Base-by-base conservation (phyloP, 2,797 vertebrate genomes). In the Fratercula arctica region DNA sequence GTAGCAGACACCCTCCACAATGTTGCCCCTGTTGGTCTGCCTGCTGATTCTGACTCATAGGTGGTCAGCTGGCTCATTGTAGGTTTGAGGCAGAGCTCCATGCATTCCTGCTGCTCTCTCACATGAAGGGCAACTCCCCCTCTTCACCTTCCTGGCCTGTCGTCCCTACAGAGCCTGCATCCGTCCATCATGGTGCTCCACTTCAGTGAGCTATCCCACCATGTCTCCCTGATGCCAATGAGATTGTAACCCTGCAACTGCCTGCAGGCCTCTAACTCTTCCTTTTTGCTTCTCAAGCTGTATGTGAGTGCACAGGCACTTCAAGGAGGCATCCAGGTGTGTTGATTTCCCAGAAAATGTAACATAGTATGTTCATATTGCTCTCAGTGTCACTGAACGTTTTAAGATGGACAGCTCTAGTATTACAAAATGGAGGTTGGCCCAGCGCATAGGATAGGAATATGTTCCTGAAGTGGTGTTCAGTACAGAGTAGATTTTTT, bases 111-210 rank as follows among this genome's bases (percentile, higher is more conserved):
- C n/a, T 70, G 26, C 18, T 48, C 18, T 54, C 45, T 57, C 13
- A 16, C 50, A 45, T 10, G 3, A 57, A 53, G 20, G 53, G 31
- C 26, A 64, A 8, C 28, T 74, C 18, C 10, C 9, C 8, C 21
- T 76, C 26, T 60, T 82, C 13, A 25, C 10, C n/a, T 60, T 82
- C 31, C 29, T 54, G 8, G 6, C 9, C 33, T 56, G 24, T 51
- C 53, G n/a, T 78, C 26, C 68, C 45, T 76, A 39, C 53, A 67
- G 16, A 76, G 16, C 19, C 24, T 57, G 9, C 57, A 23, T 64
- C 46, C 4, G 0, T 90, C 59, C 63, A 7, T 8, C 63, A 11
- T 1, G 7, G 19, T 11, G 29, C 31, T 85, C 0, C 0, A 9
- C 25, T 64, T 5, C 1, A 28, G 20, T 64, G 41, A 79, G 41